Percentiles rank a stretch among this genome's conserved stretches.
Conservation (phyloP, 2,888 invertebrate species). For the Hemithea aestivaria region DNA sequence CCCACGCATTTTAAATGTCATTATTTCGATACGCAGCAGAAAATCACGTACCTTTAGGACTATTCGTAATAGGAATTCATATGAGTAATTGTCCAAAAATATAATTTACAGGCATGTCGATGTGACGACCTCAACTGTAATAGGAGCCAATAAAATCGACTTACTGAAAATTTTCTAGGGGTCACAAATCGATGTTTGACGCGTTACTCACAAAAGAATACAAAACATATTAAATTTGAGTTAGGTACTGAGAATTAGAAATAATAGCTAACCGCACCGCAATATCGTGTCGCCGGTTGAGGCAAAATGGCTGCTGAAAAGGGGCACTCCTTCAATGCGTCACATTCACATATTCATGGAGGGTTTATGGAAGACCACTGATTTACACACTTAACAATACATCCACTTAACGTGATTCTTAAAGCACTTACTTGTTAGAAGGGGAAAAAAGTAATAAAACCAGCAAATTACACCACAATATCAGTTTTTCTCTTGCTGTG, state of each 20-base stretch:
- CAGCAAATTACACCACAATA: conserved; percentile 76
- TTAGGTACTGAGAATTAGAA: conserved; percentile 30
- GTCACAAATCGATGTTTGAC: conserved; percentile 15
- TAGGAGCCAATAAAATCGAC: conserved; percentile 48
- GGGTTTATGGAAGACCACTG: conserved; percentile 48
- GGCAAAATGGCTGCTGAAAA: conserved; percentile 79
- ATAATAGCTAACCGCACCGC: conserved; percentile 62
- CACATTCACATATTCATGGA: conserved; percentile 69
- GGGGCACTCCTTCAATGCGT: conserved; percentile 82
- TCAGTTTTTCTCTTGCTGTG: conserved; percentile 77
- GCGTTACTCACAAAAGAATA: conserved; percentile 15
- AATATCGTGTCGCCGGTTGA: conserved; percentile 76
- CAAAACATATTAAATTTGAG: conserved; percentile 21
- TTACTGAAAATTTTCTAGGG: conserved; percentile 38
- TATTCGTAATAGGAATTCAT: conserved; percentile 13
- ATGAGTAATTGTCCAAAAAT: conserved; percentile 44
- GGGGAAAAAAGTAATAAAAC: conserved; percentile 75
- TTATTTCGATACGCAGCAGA: conserved; percentile 13
- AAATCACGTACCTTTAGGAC: conserved; percentile 5
- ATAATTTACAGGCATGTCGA: conserved; percentile 43
- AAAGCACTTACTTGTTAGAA: conserved; percentile 77
- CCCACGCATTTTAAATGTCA: conserved; percentile 35
- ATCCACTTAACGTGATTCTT: conserved; percentile 55
- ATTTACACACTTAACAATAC: conserved; percentile 43
- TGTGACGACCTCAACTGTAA: conserved; percentile 39